Percentiles rank a stretch among this genome's conserved stretches.
Evolutionary conservation across 2,113 vertebrate species (phyloP).

Genomic region (Mixornis gularis): DNA sequence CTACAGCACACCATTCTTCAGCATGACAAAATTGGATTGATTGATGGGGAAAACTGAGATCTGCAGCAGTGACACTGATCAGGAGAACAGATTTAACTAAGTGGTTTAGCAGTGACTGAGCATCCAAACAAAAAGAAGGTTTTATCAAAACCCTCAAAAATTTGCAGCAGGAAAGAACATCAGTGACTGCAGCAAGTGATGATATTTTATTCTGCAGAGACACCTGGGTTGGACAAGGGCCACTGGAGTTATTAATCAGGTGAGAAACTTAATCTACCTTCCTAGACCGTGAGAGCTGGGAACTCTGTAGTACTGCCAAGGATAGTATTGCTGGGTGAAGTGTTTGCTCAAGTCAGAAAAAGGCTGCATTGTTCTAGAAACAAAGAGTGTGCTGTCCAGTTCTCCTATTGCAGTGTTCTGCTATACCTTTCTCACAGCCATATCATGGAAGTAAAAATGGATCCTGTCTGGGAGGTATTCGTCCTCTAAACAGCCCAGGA

Average conservation of each 20-base stretch:
- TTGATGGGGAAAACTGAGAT: neutral
- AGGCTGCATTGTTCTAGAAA: constrained; percentile 35
- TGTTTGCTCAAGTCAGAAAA: constrained; percentile 39
- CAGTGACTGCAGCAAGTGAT: neutral
- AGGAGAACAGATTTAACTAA: neutral
- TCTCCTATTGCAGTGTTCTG: neutral
- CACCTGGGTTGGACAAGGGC: neutral
- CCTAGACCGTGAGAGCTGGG: neutral
- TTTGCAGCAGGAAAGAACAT: neutral
- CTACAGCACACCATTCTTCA: neutral
- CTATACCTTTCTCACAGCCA: constrained; percentile 7
- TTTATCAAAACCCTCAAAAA: neutral
- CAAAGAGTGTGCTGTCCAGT: neutral
- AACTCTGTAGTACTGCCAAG: neutral
- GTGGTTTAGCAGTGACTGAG: neutral
- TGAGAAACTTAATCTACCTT: constrained; percentile 29
- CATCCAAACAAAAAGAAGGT: neutral
- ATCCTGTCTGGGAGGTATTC: neutral
- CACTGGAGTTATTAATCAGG: neutral
- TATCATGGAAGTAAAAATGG: neutral
- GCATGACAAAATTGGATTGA: neutral
- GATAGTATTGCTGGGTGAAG: constrained; percentile 1
- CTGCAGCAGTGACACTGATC: neutral
- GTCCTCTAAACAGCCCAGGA: neutral
- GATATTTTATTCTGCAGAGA: neutral